Evolutionary conservation across 1,140 invertebrate species (phyloP), one percentile per base, ranked within the genome.

Genomic region (Macrostomum lignano): DNA sequence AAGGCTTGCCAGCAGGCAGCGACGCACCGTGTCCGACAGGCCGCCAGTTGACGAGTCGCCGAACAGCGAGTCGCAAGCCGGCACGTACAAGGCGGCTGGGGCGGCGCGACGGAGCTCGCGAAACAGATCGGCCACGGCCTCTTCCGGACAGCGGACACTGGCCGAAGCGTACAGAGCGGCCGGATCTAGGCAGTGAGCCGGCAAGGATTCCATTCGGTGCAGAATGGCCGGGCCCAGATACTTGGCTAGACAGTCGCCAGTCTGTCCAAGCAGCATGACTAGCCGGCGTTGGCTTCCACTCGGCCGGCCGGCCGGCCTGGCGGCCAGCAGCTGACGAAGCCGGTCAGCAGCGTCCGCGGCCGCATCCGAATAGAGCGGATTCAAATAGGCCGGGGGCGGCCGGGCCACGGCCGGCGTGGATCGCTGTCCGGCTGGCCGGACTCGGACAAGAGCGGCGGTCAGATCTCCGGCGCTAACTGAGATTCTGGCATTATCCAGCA

Each of bases 211-310:
- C 51, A 82, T 63, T 26, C 64, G 60, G 49, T 75, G 70, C 10
- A 84, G 56, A 10, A 84, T 40, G 17, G 74, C 75, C 25, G 76
- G 73, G 13, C 70, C 71, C 21, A 84, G 49, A 47, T 72, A 64
- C 3, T 64, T 63, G 2, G 66, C 67, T 53, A 71, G 66, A 47
- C 70, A 64, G 52, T 68, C 60, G 44, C 69, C 60, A 43, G 63
- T 40, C 44, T 61, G 48, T 44, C 66, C 63, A 52, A 63, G 48
- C 45, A 67, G 46, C 42, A 74, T 45, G 41, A 73, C 43, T 40
- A 66, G 60, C 19, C 71, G 68, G 29, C 68, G 38, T 40, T 53
- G 42, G 30, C 44, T 46, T 25, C 40, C 24, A 19, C n/a, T n/a
- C n/a, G n/a, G n/a, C n/a, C n/a, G n/a, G n/a, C n/a, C n/a, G n/a